Conservation (phyloP, 2,888 invertebrate species). For the Spilarctia lutea region DNA sequence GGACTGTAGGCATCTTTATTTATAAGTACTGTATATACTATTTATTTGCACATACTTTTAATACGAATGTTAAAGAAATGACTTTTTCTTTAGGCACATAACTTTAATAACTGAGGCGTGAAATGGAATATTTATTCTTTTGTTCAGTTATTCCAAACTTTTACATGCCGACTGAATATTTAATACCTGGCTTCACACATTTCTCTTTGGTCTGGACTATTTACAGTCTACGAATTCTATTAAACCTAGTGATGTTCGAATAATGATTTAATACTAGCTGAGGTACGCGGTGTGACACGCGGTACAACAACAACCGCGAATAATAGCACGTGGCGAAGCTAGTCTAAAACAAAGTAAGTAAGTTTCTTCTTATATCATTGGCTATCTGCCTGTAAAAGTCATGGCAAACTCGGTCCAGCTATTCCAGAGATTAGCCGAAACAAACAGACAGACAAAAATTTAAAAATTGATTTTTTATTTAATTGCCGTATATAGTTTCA, state of each 20-base stretch:
- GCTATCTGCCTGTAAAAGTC: too few relatives aligned
- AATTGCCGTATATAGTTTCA: too few relatives aligned
- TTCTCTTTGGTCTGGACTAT: background rate
- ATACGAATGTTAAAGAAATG: slow-evolving; percentile 19
- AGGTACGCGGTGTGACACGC: too few relatives aligned
- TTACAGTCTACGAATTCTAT: background rate
- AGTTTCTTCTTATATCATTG: too few relatives aligned
- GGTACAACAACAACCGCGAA: too few relatives aligned
- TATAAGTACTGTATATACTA: slow-evolving; percentile 35
- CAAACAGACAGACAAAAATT: too few relatives aligned
- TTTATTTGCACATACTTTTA: slow-evolving; percentile 42
- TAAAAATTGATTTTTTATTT: too few relatives aligned
- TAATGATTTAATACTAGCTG: too few relatives aligned
- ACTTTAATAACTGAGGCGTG: background rate
- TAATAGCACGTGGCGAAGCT: too few relatives aligned
- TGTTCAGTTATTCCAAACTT: background rate
- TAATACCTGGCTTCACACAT: background rate
- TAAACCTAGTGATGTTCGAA: background rate
- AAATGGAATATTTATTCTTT: background rate
- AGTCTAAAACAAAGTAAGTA: too few relatives aligned
- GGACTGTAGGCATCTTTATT: slow-evolving; percentile 58
- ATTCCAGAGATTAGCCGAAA: too few relatives aligned
- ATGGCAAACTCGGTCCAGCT: too few relatives aligned
- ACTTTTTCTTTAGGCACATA: background rate
- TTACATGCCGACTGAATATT: background rate